Evolutionary conservation across 2,797 vertebrate genomes (phyloP), one percentile per base, ranked within the genome.

Genomic region (Geotrypetes seraphini): DNA sequence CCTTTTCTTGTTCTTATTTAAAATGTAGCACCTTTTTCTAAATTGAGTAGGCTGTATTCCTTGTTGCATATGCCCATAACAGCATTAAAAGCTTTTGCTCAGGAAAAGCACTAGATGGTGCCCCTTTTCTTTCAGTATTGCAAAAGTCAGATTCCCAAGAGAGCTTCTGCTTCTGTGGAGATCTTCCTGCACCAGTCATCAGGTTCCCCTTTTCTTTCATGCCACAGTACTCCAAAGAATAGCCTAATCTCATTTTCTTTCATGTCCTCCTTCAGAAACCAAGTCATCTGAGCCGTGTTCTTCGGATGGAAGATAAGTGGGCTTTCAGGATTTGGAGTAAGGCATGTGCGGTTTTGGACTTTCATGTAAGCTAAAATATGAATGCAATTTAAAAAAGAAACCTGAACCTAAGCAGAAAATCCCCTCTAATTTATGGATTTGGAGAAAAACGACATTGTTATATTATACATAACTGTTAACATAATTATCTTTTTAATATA

Each of bases 91-190:
- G 82, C 71, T 73, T 80, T 90, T 88, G 84, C 88, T 66, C 57
- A 48, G 57, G 60, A 71, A 84, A 82, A 86, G 81, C 90, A 91
- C 89, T 93, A 92, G 91, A 87, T 92, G 91, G 90, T 90, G 89
- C 89, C 83, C 89, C 82, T 78, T 87, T 88, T 75, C 90, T 86
- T 88, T 60, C 47, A 57, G 60, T 63, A 58, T 37, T 57, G 53
- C 56, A 56, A 53, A n/a, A 49, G 51, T 57, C 31, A 29, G 15
- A 22, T 66, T 69, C 57, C 63, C 60, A 30, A 39, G 70, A 60
- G 67, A 71, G 13, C 2, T 18, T 37, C 54, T 56, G 17, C 42
- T 27, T 33, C 28, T 4, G 29, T 48, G 47, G 66, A 43, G 47
- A 50, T 53, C 42, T 6, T 28, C n/a, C 22, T 41, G 29, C 38